A percentile compares a stretch with the other conserved stretches of the same genome.
These are phyloP conservation scores for Aramus guarauna DNA, from an alignment of 2,113 vertebrate genomes.

Conservation along the genomic window DNA sequence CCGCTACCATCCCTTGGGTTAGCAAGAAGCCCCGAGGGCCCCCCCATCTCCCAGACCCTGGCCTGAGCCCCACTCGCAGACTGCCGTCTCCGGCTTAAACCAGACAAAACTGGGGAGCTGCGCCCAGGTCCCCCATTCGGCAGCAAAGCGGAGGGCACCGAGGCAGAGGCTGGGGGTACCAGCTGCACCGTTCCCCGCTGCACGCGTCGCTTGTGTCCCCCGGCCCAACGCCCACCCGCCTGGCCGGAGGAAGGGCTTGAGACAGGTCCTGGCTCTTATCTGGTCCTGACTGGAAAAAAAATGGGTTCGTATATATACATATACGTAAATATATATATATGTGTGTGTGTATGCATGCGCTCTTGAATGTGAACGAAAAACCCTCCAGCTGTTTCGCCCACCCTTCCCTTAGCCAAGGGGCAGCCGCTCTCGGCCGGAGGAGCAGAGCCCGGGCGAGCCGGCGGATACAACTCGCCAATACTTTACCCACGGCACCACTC, in stretches of 20 bases:
- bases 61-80: not conserved
- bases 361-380: not conserved
- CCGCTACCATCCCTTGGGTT: not conserved
- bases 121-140: not conserved
- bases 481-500: not conserved
- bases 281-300: not conserved
- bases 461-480: not conserved
- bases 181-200: no score
- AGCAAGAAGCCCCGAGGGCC: not conserved
- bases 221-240: not conserved
- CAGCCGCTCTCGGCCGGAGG: not conserved
- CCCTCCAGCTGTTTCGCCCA: not conserved
- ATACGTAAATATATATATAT: rapidly evolving
- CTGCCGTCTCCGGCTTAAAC: not conserved
- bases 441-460: not conserved
- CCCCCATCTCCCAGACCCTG: not conserved
- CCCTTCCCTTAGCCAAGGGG: not conserved
- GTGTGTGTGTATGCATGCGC: rapidly evolving
- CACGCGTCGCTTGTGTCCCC: not conserved
- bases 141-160: not conserved
- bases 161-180: not conserved
- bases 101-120: not conserved
- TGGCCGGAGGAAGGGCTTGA: not conserved
- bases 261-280: not conserved
- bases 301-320: no score